Evolutionary conservation across 35 echinoderm and acorn worm genomes (phyloP).

Genomic region (Lytechinus pictus): DNA sequence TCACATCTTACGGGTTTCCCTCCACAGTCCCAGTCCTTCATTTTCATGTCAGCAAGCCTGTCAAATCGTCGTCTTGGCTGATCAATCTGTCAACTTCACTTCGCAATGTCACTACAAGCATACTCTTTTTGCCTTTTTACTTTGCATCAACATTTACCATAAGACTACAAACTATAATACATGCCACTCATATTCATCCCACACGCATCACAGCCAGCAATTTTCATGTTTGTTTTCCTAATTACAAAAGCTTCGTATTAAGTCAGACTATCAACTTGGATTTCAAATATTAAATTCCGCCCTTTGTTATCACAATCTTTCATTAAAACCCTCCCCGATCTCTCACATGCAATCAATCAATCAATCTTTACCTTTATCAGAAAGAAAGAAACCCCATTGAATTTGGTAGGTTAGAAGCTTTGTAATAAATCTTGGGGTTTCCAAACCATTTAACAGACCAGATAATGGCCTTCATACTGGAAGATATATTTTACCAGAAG

Average conservation of each 20-base stretch:
- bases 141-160: background rate
- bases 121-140: background rate
- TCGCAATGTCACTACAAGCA: background rate
- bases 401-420: background rate
- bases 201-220: background rate
- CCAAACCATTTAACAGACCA: conserved; percentile 11
- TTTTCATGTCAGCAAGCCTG: background rate
- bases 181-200: background rate
- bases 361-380: background rate
- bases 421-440: background rate
- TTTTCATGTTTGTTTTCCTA: background rate
- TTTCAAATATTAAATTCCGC: background rate
- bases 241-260: background rate
- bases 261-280: background rate
- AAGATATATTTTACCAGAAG: background rate
- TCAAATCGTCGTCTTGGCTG: background rate
- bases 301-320: conserved; percentile 2
- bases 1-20: background rate
- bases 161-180: background rate
- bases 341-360: background rate
- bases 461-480: background rate
- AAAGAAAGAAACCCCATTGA: background rate
- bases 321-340: background rate
- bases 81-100: background rate
- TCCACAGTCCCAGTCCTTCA: background rate